Percentiles rank a stretch among this genome's conserved stretches.
Conservation (phyloP, 1,140 invertebrate species). For the Habropoda laboriosa region DNA sequence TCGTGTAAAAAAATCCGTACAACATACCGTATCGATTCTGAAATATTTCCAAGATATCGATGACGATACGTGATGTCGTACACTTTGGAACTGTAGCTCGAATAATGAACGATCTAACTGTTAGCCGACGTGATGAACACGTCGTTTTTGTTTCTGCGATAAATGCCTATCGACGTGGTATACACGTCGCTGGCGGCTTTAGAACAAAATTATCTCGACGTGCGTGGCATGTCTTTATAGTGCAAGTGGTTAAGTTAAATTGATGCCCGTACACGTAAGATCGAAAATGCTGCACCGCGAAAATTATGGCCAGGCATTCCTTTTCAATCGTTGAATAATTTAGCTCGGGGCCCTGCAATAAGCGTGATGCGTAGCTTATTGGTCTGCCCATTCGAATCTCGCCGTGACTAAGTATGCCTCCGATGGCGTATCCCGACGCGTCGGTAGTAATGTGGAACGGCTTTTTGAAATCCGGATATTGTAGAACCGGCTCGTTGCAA, state of each 20-base stretch:
- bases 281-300: too few species aligned
- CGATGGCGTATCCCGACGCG: too few species aligned
- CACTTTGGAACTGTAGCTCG: constrained; percentile 2
- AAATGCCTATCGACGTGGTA: constrained; percentile 34
- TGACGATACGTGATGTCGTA: background rate
- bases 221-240: constrained; percentile 34
- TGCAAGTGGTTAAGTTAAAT: constrained; percentile 45
- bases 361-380: too few species aligned
- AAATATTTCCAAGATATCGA: constrained; percentile 5
- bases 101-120: constrained; percentile 10
- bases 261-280: too few species aligned
- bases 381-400: too few species aligned
- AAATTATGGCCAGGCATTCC: too few species aligned
- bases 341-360: too few species aligned
- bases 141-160: constrained; percentile 17
- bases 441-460: too few species aligned
- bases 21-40: background rate
- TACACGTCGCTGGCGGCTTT: constrained; percentile 18
- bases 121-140: background rate
- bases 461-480: too few species aligned
- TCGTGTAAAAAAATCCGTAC: constrained; percentile 2
- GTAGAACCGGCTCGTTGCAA: too few species aligned
- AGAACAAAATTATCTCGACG: constrained; percentile 26
- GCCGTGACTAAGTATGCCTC: too few species aligned
- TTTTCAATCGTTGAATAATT: too few species aligned